A percentile compares a stretch with the other conserved stretches of the same genome.
Evolutionary conservation across 35 echinoderm and acorn worm genomes (phyloP).

Genomic region (Eucidaris tribuloides): DNA sequence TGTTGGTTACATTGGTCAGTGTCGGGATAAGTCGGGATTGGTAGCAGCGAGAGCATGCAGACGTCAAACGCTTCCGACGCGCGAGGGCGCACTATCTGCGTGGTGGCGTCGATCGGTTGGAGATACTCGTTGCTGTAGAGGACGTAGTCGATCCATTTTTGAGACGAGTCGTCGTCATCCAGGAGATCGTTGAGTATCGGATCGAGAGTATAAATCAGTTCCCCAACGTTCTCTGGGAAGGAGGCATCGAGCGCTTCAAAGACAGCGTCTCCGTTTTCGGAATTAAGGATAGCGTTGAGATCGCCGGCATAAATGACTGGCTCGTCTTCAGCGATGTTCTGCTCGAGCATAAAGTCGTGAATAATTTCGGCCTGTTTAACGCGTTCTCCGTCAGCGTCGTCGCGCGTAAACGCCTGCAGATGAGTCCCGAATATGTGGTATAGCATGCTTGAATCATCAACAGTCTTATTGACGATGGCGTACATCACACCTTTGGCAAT

Average conservation of each 20-base stretch:
- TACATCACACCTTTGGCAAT: too few relatives aligned
- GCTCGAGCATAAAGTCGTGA: constrained; percentile 28
- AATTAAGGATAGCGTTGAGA: constrained; percentile 47
- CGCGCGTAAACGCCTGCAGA: constrained; percentile 39
- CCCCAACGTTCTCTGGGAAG: constrained; percentile 44
- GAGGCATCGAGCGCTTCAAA: constrained; percentile 41
- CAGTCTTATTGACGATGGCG: constrained; percentile 57
- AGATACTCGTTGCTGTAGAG: constrained; percentile 47
- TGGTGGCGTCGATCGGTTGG: constrained; percentile 28
- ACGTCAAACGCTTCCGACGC: constrained; percentile 28
- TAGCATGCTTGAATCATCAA: constrained; percentile 7
- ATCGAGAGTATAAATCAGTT: constrained; percentile 41
- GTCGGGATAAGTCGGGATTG: constrained; percentile 36
- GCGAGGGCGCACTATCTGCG: constrained; percentile 30
- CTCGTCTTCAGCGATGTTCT: constrained; percentile 38
- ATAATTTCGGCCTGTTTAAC: constrained; percentile 57
- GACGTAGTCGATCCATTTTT: constrained; percentile 68
- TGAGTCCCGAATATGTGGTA: constrained; percentile 82
- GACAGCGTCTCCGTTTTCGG: constrained; percentile 28
- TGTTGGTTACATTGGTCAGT: constrained; percentile 23
- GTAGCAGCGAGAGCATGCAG: constrained; percentile 45
- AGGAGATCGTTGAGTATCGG: constrained; percentile 37
- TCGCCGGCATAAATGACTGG: constrained; percentile 78
- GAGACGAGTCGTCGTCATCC: constrained; percentile 18
- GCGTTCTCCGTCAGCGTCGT: constrained; percentile 37